Percentiles rank a stretch among this genome's conserved stretches.
These are phyloP conservation scores for Apotomis betuletana DNA, from an alignment of 2,888 invertebrate genomes.

Conservation along the genomic window DNA sequence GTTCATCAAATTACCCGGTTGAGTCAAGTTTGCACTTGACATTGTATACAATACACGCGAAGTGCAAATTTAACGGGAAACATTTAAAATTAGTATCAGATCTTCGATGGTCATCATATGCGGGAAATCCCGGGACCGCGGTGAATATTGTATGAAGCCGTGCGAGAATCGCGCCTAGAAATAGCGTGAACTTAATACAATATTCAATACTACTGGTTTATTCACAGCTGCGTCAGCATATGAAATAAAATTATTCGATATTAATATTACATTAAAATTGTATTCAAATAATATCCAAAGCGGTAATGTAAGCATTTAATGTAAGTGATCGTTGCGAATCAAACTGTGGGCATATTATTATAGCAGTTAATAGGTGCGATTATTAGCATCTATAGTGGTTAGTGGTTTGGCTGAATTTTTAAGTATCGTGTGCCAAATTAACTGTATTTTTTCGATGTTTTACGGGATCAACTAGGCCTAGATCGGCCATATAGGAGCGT, in stretches of 20 bases:
- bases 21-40: not conserved
- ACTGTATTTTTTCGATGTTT: no score
- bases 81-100: not conserved
- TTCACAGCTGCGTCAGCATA: not conserved
- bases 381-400: no score
- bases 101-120: not conserved
- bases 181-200: conserved; percentile 11
- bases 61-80: not conserved
- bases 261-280: not conserved
- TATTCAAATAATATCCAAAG: no score
- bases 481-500: no score
- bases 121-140: not conserved
- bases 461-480: no score
- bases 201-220: conserved; percentile 17
- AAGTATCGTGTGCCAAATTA: no score
- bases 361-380: no score
- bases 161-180: not conserved
- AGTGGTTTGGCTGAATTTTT: no score
- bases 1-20: not conserved
- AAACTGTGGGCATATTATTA: no score
- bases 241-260: not conserved
- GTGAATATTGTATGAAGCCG: conserved; percentile 25
- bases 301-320: no score
- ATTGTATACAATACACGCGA: not conserved
- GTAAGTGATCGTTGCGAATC: no score